Conservation (phyloP, 2,113 vertebrate species). For the Perognathus longimembris region DNA sequence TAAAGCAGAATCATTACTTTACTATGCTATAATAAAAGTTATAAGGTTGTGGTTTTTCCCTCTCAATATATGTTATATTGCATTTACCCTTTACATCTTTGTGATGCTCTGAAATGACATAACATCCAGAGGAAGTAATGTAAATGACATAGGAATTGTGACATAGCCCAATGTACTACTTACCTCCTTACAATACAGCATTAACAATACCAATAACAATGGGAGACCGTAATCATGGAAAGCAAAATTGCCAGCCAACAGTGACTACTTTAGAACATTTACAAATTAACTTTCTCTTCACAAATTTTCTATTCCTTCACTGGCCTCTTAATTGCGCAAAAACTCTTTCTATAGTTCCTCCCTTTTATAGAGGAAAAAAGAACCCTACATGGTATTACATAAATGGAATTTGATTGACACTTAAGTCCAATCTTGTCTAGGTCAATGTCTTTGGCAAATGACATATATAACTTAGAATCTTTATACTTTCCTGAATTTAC, state of each 20-base stretch:
- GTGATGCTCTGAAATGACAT: background rate
- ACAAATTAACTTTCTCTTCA: background rate
- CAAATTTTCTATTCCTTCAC: background rate
- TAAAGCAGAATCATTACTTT: background rate
- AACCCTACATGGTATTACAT: background rate
- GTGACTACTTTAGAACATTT: background rate
- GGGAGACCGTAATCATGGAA: background rate
- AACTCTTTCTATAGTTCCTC: background rate
- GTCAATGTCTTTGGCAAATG: background rate
- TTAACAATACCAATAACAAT: no score
- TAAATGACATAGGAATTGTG: background rate
- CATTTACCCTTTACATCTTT: background rate
- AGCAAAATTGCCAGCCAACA: background rate
- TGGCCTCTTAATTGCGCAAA: background rate
- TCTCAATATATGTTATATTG: background rate
- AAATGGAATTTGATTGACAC: background rate
- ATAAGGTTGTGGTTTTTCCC: background rate
- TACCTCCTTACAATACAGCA: background rate
- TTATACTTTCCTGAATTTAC: background rate
- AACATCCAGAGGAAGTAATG: background rate
- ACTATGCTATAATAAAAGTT: background rate
- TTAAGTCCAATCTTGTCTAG: background rate
- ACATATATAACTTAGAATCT: background rate
- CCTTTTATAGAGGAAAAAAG: background rate
- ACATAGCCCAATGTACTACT: no score